Base-by-base conservation (phyloP, 2,888 invertebrate species). In the Cryptocheilus praepositus region DNA sequence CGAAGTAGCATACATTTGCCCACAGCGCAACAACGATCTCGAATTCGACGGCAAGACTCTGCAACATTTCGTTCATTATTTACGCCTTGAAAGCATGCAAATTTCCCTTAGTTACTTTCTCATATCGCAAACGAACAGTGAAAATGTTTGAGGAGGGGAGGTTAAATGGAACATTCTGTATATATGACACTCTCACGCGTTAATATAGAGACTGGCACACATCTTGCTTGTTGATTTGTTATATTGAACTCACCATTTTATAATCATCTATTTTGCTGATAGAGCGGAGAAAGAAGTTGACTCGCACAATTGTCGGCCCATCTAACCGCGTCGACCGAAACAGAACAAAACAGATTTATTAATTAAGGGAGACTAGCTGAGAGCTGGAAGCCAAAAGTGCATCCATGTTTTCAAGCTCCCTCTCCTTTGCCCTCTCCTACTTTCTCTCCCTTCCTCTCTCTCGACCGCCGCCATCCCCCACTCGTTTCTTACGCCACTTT, bases 251-350 rank as follows among this genome's bases (percentile, higher is more conserved):
- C 95, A 97, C 98, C 98, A 98, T 98, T 93, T 96, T 96, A 92
- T 97, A 97, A 94, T 98, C 98, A 92, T 97, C 96, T 92, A 98
- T 98, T 95, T 97, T 96, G 93, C 97, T 97, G 93, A 98, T 97
- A 92, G 97, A 98, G 89, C 98, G 94, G 84, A 98, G 95, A 91
- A 94, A 96, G 93, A 98, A 93, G 95, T 98, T 98, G 93, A 98
- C 96, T 89, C 91, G 91, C 89, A 98, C 97, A 91, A 93, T 91
- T 89, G 96, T 96, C 87, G 96, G 94, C 90, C 93, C 93, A 90
- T 94, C 94, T 92, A 93, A 94, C 93, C 80, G 84, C 81, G 83
- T 82, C 81, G 81, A 80, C 84, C 84, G 85, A 84, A 86, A 87
- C 85, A 89, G 89, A 89, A 90, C 85, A 90, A 89, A 89, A 90